Base-by-base conservation (phyloP, 2,797 vertebrate genomes). In the Clamator glandarius region DNA sequence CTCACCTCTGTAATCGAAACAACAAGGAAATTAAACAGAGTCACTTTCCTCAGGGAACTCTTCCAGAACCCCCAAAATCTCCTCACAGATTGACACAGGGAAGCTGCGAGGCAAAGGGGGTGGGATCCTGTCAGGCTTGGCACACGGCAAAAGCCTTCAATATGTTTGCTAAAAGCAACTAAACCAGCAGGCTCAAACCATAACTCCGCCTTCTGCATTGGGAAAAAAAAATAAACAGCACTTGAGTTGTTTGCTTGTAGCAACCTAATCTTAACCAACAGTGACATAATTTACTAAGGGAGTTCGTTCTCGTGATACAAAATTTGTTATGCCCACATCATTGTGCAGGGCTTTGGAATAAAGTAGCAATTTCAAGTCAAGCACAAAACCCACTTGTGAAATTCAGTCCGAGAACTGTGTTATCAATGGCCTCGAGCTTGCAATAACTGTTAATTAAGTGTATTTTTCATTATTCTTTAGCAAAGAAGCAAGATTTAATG, bases 241-340 rank as follows among this genome's bases (percentile, higher is more conserved):
- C 76, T 81, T n/a, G 6, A 94, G 93, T 95, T 96, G 96, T 98
- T 96, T 93, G 91, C 95, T 98, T 97, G 98, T 98, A 95, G 95
- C 97, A 94, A 95, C 95, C 98, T 97, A 98, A 98, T 98, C 98
- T 98, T 98, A 97, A 98, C 98, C 96, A 97, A 98, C 79, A 94
- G 97, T 97, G 98, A 97, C 97, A 96, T 98, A 97, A 98, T 98
- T 98, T 98, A 98, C 97, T 97, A 97, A 96, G 97, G 98, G 97
- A 91, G 73, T 93, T 94, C 33, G 48, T 95, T 95, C 92, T 80
- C 77, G 81, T 90, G 91, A 94, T 91, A 70, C 81, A 70, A 89
- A 93, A 97, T 90, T 92, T 73, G 81, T 87, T 91, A 86, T 90
- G 46, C 91, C 82, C 92, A 96, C 85, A 94, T 95, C 54, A 79